Evolutionary conservation across 2,888 invertebrate genomes (phyloP).

Genomic region (Acrobasis suavella): DNA sequence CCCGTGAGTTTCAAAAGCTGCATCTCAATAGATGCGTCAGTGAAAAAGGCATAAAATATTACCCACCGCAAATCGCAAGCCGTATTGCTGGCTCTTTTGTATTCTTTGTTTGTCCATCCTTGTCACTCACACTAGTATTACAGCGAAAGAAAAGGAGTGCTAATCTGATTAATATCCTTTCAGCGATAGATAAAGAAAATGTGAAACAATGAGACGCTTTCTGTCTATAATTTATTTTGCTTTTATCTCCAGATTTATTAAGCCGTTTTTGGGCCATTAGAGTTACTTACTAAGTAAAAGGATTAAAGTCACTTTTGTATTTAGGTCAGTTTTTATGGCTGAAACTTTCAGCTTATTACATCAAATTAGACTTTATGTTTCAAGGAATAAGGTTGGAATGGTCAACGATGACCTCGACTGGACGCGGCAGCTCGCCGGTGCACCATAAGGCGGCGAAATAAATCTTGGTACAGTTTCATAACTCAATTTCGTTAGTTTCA

Average conservation of each 20-base stretch:
- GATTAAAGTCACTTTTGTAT: slow-evolving; percentile 35
- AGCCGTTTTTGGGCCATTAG: slow-evolving; percentile 37
- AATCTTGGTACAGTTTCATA: slow-evolving; percentile 58
- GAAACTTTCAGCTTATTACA: neutral
- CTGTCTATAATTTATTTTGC: slow-evolving; percentile 32
- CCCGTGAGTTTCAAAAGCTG: neutral
- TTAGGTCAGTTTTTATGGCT: slow-evolving; percentile 28
- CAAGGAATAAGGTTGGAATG: slow-evolving; percentile 12
- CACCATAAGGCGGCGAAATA: slow-evolving; percentile 55
- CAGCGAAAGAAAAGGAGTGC: slow-evolving; percentile 17
- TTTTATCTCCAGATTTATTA: slow-evolving; percentile 36
- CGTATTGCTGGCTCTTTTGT: slow-evolving; percentile 13
- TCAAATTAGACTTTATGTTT: slow-evolving; percentile 13
- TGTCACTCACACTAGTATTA: slow-evolving; percentile 15
- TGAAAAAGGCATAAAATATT: neutral
- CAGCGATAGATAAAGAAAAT: slow-evolving; percentile 22
- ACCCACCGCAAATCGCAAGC: neutral
- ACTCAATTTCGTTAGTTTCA: slow-evolving; percentile 56
- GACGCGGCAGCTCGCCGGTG: slow-evolving; percentile 28
- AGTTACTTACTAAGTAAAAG: slow-evolving; percentile 33
- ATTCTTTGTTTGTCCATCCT: slow-evolving; percentile 9
- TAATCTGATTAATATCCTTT: slow-evolving; percentile 22
- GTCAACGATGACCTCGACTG: slow-evolving; percentile 9
- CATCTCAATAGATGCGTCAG: neutral
- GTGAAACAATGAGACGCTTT: slow-evolving; percentile 21